phyloP scores from a whole-genome alignment of 2,797 vertebrate genomes.

The Eupleurogrammus muticus region DNA sequence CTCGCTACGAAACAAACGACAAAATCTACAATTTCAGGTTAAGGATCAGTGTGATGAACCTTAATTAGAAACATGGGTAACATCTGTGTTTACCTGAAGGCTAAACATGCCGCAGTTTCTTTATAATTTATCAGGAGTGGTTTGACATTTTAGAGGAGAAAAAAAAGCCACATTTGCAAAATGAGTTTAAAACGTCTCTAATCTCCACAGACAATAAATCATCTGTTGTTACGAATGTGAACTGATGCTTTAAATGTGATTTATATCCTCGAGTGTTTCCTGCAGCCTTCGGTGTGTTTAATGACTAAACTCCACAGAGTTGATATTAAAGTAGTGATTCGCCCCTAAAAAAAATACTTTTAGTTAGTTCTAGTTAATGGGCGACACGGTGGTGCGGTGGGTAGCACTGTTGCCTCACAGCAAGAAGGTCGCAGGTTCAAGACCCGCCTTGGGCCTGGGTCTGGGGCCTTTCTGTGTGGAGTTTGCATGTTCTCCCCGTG shows the following conservation, averaged over 20 bases:
- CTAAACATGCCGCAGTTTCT: neutral
- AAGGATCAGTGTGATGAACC: too few relatives aligned
- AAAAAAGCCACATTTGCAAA: neutral
- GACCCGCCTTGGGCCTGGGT: too few relatives aligned
- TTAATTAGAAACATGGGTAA: too few relatives aligned
- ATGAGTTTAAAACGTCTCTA: neutral
- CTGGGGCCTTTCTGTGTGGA: too few relatives aligned
- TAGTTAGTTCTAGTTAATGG: too few relatives aligned
- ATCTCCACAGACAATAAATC: slow-evolving; percentile 10
- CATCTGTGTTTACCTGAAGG: neutral
- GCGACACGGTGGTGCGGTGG: too few relatives aligned
- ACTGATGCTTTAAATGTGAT: slow-evolving; percentile 32
- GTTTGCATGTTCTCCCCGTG: too few relatives aligned
- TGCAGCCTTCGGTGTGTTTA: slow-evolving; percentile 42
- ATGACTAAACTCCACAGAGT: slow-evolving; percentile 52
- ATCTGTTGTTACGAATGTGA: slow-evolving; percentile 32
- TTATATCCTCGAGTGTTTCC: slow-evolving; percentile 42
- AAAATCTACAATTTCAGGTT: too few relatives aligned
- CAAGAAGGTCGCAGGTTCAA: too few relatives aligned
- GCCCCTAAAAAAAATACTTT: slow-evolving; percentile 6
- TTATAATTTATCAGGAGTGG: neutral
- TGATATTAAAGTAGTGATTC: slow-evolving; percentile 60
- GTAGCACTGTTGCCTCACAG: too few relatives aligned
- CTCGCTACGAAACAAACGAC: too few relatives aligned
- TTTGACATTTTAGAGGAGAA: neutral